Evolutionary conservation across 2,113 vertebrate genomes (phyloP), one percentile per base, ranked within the genome.

Genomic region (Macaca mulatta): DNA sequence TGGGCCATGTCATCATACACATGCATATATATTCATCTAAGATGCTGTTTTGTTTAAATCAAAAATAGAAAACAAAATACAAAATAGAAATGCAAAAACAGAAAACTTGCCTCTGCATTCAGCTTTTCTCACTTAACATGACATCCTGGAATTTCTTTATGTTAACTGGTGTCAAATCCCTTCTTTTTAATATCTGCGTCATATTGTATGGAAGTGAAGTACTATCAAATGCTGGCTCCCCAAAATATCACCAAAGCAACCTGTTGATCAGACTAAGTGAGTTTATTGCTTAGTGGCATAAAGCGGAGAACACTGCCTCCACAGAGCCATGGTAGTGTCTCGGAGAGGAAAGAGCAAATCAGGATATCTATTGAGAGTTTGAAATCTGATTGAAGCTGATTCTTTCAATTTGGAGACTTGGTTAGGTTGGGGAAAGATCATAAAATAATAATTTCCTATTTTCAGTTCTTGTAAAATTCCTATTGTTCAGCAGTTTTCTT

Each of bases 291-390:
- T 8, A 22, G 13, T 8, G 22, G 20, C 3, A 0, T 12, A 11
- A 6, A 64, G 61, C 2, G 20, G n/a, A 17, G 30, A 32, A 13
- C 2, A 11, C 1, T 25, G 2, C 1, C 48, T 11, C 45, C 2
- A 4, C 27, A n/a, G 64, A 40, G 6, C 38, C n/a, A 16, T 4
- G 0, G 43, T 4, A 5, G 40, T 5, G 3, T 43, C 83, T 45
- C n/a, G 10, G 40, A 48, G 43, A 35, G 7, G 16, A 38, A 50
- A 64, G 23, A 13, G 6, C 40, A 35, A 12, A 11, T 5, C 5
- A 22, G 10, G 8, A 1, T 1, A 18, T 20, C 18, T 10, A 30
- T 1, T 8, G 78, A 69, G 23, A 32, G 38, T 27, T 30, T 50
- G 7, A 79, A 13, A 25, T 35, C n/a, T 23, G 9, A 25, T 2